A percentile compares a stretch with the other conserved stretches of the same genome.
phyloP scores from a whole-genome alignment of 2,888 invertebrate genomes.

The Horisme vitalbata region DNA sequence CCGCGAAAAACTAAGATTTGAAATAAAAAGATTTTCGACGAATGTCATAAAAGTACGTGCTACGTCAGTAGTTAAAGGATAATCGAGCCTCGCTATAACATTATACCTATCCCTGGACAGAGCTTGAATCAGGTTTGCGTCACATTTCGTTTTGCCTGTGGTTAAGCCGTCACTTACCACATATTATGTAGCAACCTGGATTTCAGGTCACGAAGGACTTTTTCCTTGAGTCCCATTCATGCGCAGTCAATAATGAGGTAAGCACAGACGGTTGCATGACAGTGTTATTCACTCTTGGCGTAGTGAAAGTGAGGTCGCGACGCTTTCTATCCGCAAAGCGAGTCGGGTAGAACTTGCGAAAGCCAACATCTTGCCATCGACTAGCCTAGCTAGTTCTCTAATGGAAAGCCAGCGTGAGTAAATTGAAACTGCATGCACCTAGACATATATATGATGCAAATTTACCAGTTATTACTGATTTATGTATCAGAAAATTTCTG shows the following conservation, averaged over 20 bases:
- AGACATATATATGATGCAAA: conserved; percentile 12
- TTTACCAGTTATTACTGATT: not conserved
- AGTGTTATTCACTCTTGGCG: conserved; percentile 36
- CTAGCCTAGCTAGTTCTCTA: conserved; percentile 37
- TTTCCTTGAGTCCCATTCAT: conserved; percentile 27
- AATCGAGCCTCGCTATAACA: too few relatives aligned
- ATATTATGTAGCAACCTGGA: too few relatives aligned
- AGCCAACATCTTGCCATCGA: conserved; percentile 42
- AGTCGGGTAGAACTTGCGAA: conserved; percentile 60
- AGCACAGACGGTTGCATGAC: conserved; percentile 28
- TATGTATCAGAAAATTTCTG: too few relatives aligned
- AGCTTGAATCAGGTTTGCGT: too few relatives aligned
- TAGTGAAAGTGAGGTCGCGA: conserved; percentile 79
- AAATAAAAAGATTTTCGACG: too few relatives aligned
- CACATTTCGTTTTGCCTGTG: too few relatives aligned
- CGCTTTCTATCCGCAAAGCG: conserved; percentile 74
- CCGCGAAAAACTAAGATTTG: too few relatives aligned
- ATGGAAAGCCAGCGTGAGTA: conserved; percentile 31
- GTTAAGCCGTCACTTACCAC: too few relatives aligned
- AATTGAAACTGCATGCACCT: conserved; percentile 11
- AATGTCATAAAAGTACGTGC: too few relatives aligned
- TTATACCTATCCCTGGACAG: too few relatives aligned
- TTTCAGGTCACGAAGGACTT: not conserved
- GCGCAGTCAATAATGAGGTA: conserved; percentile 27
- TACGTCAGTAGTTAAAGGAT: too few relatives aligned